Conservation (phyloP, 2,888 invertebrate genomes). For the Trachelus iudaicus region DNA sequence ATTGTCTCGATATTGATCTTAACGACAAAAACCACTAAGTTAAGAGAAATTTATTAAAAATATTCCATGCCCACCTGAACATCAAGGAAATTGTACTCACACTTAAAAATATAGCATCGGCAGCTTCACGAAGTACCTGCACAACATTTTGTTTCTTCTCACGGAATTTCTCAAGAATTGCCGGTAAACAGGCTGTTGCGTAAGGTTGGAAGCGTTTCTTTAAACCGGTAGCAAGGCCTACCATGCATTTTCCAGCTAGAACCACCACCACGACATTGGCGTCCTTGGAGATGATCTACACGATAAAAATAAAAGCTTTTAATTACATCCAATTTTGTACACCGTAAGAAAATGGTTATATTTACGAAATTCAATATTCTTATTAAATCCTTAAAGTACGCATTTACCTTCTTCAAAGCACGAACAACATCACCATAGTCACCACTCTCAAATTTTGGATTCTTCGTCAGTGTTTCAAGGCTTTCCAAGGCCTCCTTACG, state of each 20-base stretch:
- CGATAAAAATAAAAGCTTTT: slow-evolving; percentile 28
- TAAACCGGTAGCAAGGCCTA: slow-evolving; percentile 85
- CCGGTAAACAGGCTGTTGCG: slow-evolving; percentile 79
- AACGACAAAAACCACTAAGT: not conserved
- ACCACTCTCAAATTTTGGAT: slow-evolving; percentile 88
- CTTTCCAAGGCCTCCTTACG: slow-evolving; percentile 91
- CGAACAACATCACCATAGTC: slow-evolving; percentile 93
- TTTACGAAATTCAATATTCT: not conserved
- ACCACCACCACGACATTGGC: slow-evolving; percentile 94
- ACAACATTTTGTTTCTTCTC: slow-evolving; percentile 96
- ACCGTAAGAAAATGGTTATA: slow-evolving; percentile 5
- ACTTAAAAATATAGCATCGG: slow-evolving; percentile 86
- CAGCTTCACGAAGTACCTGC: slow-evolving; percentile 84
- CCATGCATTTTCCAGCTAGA: slow-evolving; percentile 84
- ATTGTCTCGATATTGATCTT: slow-evolving; percentile 85
- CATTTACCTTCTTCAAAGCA: slow-evolving; percentile 82
- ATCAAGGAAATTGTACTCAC: slow-evolving; percentile 68
- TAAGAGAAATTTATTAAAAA: not conserved
- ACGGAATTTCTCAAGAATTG: slow-evolving; percentile 94
- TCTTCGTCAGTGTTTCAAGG: slow-evolving; percentile 81
- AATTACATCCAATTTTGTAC: slow-evolving; percentile 15
- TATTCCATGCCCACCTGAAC: not conserved
- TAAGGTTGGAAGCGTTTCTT: slow-evolving; percentile 89
- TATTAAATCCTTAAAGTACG: not conserved
- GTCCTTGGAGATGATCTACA: slow-evolving; percentile 90